These are phyloP conservation scores for Chelon auratus DNA, from an alignment of 2,797 vertebrate genomes.

Conservation along the genomic window DNA sequence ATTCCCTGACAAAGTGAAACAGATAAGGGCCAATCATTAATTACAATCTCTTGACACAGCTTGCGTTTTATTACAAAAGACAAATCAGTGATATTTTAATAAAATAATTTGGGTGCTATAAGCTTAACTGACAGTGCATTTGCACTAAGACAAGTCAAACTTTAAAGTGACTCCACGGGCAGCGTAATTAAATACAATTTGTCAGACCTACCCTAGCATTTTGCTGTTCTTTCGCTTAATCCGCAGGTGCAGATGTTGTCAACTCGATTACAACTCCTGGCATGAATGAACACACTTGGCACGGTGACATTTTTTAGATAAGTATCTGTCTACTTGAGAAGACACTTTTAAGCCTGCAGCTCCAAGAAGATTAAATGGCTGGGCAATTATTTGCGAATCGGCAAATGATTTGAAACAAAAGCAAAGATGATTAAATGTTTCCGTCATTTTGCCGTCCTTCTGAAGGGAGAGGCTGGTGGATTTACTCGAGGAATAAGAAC, in stretches of 20 bases:
- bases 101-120: conserved; percentile 56
- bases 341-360: conserved; percentile 75
- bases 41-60: conserved; percentile 65
- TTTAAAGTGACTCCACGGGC: conserved; percentile 68
- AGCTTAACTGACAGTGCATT: conserved; percentile 35
- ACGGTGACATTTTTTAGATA: conserved; percentile 79
- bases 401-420: conserved; percentile 69
- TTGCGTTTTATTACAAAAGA: conserved; percentile 70
- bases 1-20: conserved; percentile 70
- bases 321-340: conserved; percentile 82
- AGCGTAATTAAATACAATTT: conserved; percentile 73
- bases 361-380: conserved; percentile 73
- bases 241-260: conserved; percentile 83
- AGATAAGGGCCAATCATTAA: conserved; percentile 75
- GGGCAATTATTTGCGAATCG: conserved; percentile 67
- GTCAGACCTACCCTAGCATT: conserved; percentile 64
- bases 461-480: conserved; percentile 10
- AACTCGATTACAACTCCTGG: conserved; percentile 81
- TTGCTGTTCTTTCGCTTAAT: conserved; percentile 77
- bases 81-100: conserved; percentile 78
- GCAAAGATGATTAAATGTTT: conserved; percentile 43
- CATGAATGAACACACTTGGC: conserved; percentile 80
- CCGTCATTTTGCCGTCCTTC: conserved; percentile 16
- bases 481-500: conserved; percentile 8
- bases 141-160: conserved; percentile 62